Evolutionary conservation across 1,140 invertebrate genomes (phyloP), one percentile per base, ranked within the genome.

Genomic region (Cydia fagiglandana): DNA sequence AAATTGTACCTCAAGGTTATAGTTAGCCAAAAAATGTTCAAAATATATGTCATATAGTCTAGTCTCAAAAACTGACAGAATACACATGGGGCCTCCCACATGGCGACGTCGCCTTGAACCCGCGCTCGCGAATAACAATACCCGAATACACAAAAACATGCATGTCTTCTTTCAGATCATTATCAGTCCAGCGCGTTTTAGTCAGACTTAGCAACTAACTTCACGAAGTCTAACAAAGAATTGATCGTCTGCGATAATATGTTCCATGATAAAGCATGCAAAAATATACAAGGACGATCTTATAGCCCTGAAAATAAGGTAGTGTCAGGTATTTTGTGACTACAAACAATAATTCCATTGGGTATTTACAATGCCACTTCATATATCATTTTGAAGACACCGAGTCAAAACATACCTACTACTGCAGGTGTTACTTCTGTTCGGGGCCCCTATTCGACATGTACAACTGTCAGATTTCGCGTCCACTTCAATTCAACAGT

Each of bases 81-180:
- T 74, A 78, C 68, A 61, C 73, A 50, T 76, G 78, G 80, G 84
- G 82, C 82, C 83, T 84, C 84, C 84, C 82, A 84, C 81, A 81
- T 80, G 77, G 75, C 56, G 17, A 68, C 75, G 50, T 80, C 73
- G 74, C 85, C 84, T 88, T 86, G 85, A 88, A 88, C 85, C 79
- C 77, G 73, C 76, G 75, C 34, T 77, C 73, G 76, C 76, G 78
- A 84, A 84, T 86, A 86, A 83, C 80, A 82, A 86, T 83, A 79
- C 84, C 75, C 75, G 28, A 75, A 75, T 64, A 80, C 78, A 78
- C 78, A 81, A 81, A 77, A 78, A 73, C 76, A 80, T 50, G 28
- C 73, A 56, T 66, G 47, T 73, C 66, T 61, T 73, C 77, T 74
- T 73, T 66, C 50, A 45, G 24, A 41, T 66, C 66, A 53, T 76